Evolutionary conservation across 2,888 invertebrate genomes (phyloP).

Genomic region (Mycalesis mineus): DNA sequence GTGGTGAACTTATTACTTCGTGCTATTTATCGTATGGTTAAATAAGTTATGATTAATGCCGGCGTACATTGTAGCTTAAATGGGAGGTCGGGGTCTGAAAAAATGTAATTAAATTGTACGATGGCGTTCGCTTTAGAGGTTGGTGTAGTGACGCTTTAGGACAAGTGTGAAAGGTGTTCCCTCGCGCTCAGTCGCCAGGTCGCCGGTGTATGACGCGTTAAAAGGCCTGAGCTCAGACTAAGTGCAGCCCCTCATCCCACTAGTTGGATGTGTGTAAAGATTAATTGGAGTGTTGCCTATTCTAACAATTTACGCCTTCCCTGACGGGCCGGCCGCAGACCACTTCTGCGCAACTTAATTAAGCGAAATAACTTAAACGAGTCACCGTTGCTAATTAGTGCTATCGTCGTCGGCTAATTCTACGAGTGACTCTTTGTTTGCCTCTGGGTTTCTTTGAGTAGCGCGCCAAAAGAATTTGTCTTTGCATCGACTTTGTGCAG

Average conservation of each 20-base stretch:
- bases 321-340: constrained; percentile 71
- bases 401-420: constrained; percentile 74
- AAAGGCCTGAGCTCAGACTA: constrained; percentile 59
- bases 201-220: constrained; percentile 51
- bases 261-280: constrained; percentile 77
- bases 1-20: constrained; percentile 34
- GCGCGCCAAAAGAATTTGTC: constrained; percentile 75
- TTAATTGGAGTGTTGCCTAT: constrained; percentile 76
- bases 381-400: constrained; percentile 75
- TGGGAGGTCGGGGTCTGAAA: constrained; percentile 18
- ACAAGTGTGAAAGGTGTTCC: constrained; percentile 25
- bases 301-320: constrained; percentile 74
- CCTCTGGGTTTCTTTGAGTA: constrained; percentile 68
- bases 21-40: constrained; percentile 30
- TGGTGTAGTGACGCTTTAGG: constrained; percentile 27
- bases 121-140: constrained; percentile 25
- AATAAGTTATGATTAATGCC: constrained; percentile 32
- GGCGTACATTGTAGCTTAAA: constrained; percentile 21
- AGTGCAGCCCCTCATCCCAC: constrained; percentile 67
- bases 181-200: constrained; percentile 29
- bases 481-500: constrained; percentile 68
- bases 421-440: constrained; percentile 72
- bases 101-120: constrained; percentile 29
- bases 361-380: constrained; percentile 78
- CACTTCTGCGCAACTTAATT: constrained; percentile 77